Evolutionary conservation across 2,888 invertebrate genomes (phyloP).

Genomic region (Drosophila mercatorum): DNA sequence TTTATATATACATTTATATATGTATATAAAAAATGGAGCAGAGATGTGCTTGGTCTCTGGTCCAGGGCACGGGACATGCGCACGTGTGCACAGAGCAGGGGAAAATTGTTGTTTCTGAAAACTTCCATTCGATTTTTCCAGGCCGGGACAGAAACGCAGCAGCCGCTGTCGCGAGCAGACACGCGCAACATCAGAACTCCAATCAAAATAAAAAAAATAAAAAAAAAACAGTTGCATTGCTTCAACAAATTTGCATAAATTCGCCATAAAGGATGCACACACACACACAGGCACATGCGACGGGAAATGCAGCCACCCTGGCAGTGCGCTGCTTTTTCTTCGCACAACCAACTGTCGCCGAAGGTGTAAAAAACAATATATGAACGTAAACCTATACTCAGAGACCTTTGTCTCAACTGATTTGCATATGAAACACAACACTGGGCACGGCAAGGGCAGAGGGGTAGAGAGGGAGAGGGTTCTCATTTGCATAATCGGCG

Average conservation of each 20-base stretch:
- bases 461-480: not conserved
- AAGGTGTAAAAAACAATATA: conserved; percentile 70
- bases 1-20: conserved; percentile 12
- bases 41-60: conserved; percentile 32
- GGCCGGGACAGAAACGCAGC: conserved; percentile 60
- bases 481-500: conserved; percentile 70
- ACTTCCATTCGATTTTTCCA: conserved; percentile 73
- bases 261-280: conserved; percentile 62
- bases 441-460: not conserved
- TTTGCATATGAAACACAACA: conserved; percentile 79
- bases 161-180: conserved; percentile 65
- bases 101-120: conserved; percentile 47
- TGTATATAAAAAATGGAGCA: conserved; percentile 50
- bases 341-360: conserved; percentile 27
- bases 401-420: conserved; percentile 46
- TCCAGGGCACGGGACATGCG: conserved; percentile 70
- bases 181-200: conserved; percentile 48
- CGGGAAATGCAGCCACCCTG: conserved; percentile 64
- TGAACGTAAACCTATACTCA: conserved; percentile 69
- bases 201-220: not conserved
- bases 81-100: conserved; percentile 65
- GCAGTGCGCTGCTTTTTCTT: conserved; percentile 18
- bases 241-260: conserved; percentile 78
- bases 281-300: conserved; percentile 29
- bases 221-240: conserved; percentile 59